Base-by-base conservation (phyloP, 2,113 vertebrate genomes). In the Lycocorax pyrrhopterus region DNA sequence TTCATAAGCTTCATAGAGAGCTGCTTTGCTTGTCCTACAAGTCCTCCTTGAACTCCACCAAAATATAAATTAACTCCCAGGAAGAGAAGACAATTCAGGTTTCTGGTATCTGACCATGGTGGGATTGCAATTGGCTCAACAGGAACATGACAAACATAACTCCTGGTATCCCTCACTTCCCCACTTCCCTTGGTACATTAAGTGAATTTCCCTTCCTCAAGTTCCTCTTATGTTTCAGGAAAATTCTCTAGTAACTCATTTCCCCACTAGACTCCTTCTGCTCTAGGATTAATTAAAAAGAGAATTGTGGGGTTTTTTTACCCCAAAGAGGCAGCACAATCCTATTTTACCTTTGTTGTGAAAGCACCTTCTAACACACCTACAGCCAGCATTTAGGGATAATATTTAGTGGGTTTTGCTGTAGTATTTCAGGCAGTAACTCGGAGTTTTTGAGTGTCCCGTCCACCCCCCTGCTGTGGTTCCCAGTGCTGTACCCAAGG, bases 21-120 rank as follows among this genome's bases (percentile, higher is more conserved):
- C 58, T 95, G 90, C 74, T 90, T 95, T 90, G 83, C 85, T 92
- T 37, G 86, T 87, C 94, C 69, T 87, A 14, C 73, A 71, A 89
- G 95, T 96, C 80, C 29, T 93, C 60, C 83, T 33, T 68, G 52
- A 93, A 66, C 83, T 92, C 86, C 83, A 90, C 41, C 80, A 92
- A 93, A 92, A 90, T 41, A 90, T 16, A 49, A 95, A 93, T 91
- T 81, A 84, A 81, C 20, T 81, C 76, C 41, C 72, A 46, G 66
- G 60, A 96, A 79, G 69, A 26, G 13, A 56, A 78, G 79, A 15
- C 32, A 55, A 20, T 9, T 52, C 73, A 52, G 18, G 41, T 68
- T 94, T 91, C 74, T 72, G 87, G 71, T 82, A 82, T 63, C 84
- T 78, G 81, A 66, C 27, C 39, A 13, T 1, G 30, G 67, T 1